Conservation (phyloP, 2,888 invertebrate species). For the Idaea aversata region DNA sequence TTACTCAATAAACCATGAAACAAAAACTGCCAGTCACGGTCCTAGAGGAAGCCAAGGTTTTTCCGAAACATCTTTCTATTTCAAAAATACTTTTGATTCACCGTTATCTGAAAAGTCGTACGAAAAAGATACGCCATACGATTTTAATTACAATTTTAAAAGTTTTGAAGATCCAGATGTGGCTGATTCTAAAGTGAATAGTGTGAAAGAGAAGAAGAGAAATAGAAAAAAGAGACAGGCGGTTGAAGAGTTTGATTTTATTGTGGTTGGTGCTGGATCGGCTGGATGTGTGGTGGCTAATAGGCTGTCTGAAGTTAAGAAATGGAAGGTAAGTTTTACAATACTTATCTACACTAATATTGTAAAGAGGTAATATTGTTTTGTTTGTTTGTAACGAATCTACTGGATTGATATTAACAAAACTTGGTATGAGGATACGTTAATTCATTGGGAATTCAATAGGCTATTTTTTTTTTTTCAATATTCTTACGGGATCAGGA, state of each 20-base stretch:
- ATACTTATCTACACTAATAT: too few species aligned
- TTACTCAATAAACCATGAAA: constrained; percentile 33
- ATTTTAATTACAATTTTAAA: constrained; percentile 20
- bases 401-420: too few species aligned
- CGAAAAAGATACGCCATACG: constrained; percentile 23
- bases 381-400: too few species aligned
- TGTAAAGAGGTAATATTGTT: too few species aligned
- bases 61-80: constrained; percentile 41
- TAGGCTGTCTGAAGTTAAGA: constrained; percentile 80
- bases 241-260: constrained; percentile 79
- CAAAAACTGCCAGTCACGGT: constrained; percentile 39
- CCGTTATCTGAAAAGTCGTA: constrained; percentile 6
- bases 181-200: constrained; percentile 41
- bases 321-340: constrained; percentile 80
- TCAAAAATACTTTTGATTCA: constrained; percentile 33
- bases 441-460: too few species aligned
- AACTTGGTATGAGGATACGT: too few species aligned
- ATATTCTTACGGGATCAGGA: too few species aligned
- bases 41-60: constrained; percentile 41
- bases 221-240: constrained; percentile 46
- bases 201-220: constrained; percentile 31
- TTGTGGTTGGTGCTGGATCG: constrained; percentile 84
- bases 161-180: constrained; percentile 42
- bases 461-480: too few species aligned
- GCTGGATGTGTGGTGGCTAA: constrained; percentile 85